Evolutionary conservation across 2,113 vertebrate species (phyloP), one percentile per base, ranked within the genome.

Genomic region (Callochromis pleurospilus): DNA sequence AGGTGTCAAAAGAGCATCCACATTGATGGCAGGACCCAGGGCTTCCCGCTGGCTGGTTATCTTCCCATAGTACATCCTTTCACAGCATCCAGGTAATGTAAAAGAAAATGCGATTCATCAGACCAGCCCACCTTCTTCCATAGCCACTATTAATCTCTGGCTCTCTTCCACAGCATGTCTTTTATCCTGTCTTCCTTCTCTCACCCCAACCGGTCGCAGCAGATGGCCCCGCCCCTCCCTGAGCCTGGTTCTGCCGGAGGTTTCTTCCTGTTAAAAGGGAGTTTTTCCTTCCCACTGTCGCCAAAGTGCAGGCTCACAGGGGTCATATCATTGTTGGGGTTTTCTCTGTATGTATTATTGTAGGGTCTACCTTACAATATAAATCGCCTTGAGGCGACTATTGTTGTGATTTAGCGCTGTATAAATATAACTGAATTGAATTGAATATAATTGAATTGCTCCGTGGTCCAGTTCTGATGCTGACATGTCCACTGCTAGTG

Each of bases 311-410:
- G 0, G 29, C 15, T 62, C 29, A 11, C 3, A 62, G 29, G 58
- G 58, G 58, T 62, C 58, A 62, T 6, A 62, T 11, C 0, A 62
- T 33, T 62, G 29, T 62, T 62, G 58, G 29, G 58, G 2, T 62
- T 62, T 62, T 62, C 2, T 62, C 58, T 62, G 29, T 60, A 60
- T 60, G 26, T 19, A 62, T 2, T 4, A 62, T 62, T 62, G 29
- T 62, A 62, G 58, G 29, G 29, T 33, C 1, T 19, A 62, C 1
- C 29, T 36, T 62, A 36, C 58, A 62, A 62, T 36, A 1, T 33
- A 62, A 62, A 62, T 3, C 0, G 17, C 3, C 58, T 62, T 19
- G 31, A 36, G 9, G 2, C 9, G 0, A 19, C 31, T 62, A 2
- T 36, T 62, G 58, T 62, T 62, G 9, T 62, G 31, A 62, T 36